These are phyloP conservation scores for Calyptommatus sinebrachiatus DNA, from an alignment of 2,113 vertebrate genomes.

Conservation along the genomic window DNA sequence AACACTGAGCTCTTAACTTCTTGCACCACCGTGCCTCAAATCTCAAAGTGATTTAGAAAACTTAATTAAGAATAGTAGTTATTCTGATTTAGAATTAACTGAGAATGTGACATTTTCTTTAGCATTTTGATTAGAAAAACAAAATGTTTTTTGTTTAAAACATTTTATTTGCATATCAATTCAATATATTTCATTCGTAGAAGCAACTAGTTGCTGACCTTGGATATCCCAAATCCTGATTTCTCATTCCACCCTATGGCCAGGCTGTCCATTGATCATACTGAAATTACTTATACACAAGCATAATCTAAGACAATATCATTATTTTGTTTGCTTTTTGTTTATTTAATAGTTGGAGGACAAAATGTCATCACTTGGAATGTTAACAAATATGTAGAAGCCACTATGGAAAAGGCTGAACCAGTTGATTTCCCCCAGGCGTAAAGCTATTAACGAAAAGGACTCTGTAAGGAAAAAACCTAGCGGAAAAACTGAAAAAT, in stretches of 20 bases:
- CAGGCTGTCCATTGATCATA: neutral
- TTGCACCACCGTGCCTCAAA: too few species aligned
- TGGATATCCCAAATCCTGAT: neutral
- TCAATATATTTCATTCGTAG: too few species aligned
- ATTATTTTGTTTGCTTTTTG: neutral
- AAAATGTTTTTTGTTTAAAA: too few species aligned
- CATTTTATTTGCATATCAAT: too few species aligned
- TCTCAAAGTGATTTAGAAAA: too few species aligned
- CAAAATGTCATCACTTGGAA: neutral
- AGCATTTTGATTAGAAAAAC: too few species aligned
- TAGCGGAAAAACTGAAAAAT: neutral
- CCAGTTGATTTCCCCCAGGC: neutral
- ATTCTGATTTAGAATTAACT: too few species aligned
- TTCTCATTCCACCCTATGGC: neutral
- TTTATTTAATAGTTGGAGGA: neutral
- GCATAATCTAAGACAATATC: neutral
- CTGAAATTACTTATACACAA: too few species aligned
- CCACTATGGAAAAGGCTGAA: neutral
- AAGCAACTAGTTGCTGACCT: too few species aligned
- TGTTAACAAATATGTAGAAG: neutral
- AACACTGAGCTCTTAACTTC: too few species aligned
- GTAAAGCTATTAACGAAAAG: neutral
- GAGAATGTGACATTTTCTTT: too few species aligned
- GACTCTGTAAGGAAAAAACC: neutral
- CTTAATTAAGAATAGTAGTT: too few species aligned